Conservation (phyloP, 2,113 vertebrate species). For the Holacanthus passer region DNA sequence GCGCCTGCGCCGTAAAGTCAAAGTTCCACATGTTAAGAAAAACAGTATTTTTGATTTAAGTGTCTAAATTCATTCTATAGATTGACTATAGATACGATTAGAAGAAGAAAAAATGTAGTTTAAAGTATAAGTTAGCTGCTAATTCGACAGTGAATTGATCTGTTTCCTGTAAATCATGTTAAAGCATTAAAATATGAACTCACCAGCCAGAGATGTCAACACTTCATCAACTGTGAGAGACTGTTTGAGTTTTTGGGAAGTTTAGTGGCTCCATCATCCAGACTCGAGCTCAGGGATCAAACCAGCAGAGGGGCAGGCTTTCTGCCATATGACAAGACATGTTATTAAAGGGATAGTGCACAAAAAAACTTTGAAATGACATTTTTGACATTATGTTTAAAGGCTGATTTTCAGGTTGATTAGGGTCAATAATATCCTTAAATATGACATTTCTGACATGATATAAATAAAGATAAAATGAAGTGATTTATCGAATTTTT, state of each 20-base stretch:
- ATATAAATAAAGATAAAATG: no score
- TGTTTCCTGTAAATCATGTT: background rate
- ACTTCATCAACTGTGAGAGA: background rate
- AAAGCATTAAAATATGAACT: slow-evolving; percentile 6
- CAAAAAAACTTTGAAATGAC: background rate
- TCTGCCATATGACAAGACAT: background rate
- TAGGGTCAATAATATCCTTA: background rate
- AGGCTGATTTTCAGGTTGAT: background rate
- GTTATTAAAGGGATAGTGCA: slow-evolving; percentile 26
- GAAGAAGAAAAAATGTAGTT: background rate
- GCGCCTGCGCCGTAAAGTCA: slow-evolving; percentile 3
- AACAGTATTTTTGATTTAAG: background rate
- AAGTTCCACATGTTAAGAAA: accelerated
- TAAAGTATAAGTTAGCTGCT: no score
- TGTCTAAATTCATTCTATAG: background rate
- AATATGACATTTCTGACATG: background rate
- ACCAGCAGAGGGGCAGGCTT: slow-evolving; percentile 16
- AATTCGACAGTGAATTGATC: background rate
- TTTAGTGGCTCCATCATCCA: background rate
- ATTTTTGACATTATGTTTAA: background rate
- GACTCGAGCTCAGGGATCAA: background rate
- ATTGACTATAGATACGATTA: background rate
- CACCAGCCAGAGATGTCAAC: slow-evolving; percentile 34
- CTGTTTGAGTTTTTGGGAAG: slow-evolving; percentile 1
- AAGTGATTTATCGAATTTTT: no score